Base-by-base conservation (phyloP, 1,140 invertebrate genomes). In the Scylla paramamosain region DNA sequence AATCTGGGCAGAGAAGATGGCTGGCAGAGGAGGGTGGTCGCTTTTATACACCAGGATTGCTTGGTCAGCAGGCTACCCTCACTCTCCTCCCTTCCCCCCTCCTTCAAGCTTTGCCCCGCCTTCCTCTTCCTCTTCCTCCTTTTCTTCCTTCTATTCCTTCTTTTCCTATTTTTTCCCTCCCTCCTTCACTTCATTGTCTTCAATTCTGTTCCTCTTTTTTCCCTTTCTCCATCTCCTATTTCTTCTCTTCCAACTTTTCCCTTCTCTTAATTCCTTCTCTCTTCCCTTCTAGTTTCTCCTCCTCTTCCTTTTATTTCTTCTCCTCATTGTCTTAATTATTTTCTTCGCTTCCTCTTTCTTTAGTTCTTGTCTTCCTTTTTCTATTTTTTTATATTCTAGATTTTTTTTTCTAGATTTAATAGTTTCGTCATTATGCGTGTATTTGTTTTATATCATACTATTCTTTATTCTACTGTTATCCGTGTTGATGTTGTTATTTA, bases 1-100 rank as follows among this genome's bases (percentile, higher is more conserved):
- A 94, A 94, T 94, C 93, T 94, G 93, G 88, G 59, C 93, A 94
- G 93, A 94, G 59, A 94, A 94, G 93, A 94, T 16, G 87, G 31
- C n/a, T 8, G 52, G 16, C 6, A 39, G 28, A 16, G 59, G 87
- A n/a, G 93, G 93, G 90, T 90, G 93, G 86, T 90, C 46, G 87
- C 93, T 94, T 94, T 88, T 94, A 94, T 94, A 94, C 93, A 94
- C 16, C 31, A 90, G 59, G 89, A 89, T 90, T 46, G 59, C 93
- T 94, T 39, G 87, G 87, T 94, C 93, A 94, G 93, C 93, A 93
- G 45, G 7, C 39, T 25, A 59, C 59, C 16, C 45, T 39, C 16
- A 59, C 14, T 32, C 87, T 59, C 32, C 87, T 59, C 12, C 87
- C 14, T 45, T 46, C 25, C 12, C 39, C 32, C 46, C 92, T 93